Evolutionary conservation across 2,888 invertebrate genomes (phyloP), one percentile per base, ranked within the genome.

Genomic region (Disparrhopalites patrizii): DNA sequence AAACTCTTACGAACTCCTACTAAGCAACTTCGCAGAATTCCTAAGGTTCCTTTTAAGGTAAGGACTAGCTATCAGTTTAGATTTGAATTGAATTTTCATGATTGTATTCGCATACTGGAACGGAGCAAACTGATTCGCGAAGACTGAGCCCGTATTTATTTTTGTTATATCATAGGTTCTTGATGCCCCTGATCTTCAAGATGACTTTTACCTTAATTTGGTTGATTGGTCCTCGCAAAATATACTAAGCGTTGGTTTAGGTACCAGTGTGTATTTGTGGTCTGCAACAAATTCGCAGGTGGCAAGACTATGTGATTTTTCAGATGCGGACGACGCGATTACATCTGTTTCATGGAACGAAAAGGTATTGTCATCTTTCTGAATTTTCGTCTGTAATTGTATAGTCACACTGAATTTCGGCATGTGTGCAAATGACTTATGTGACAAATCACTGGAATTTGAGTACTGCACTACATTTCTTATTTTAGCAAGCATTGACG

Each of bases 161-260:
- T 36, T 10, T 36, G 36, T 36, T 36, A 10, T 36, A 36, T 62
- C 69, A 1, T 64, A 79, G 78, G 87, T 96, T 36, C 82, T 97
- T 57, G 96, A 97, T 79, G 96, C 96, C 3, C 96, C 96, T 3
- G 96, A 97, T 80, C 81, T 96, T 63, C 94, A 98, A 81, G 99
- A 99, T 81, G 99, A 99, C 82, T 99, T 99, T 83, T 97, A 97
- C 79, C 82, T 99, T 74, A 99, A 99, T 81, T 85, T 99, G 70
- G 98, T 99, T 38, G 99, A 99, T 80, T 99, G 99, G 99, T 97
- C 97, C 3, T 93, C 96, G 58, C 95, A 95, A 81, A 99, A 99
- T 81, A 94, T 98, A 38, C 86, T 99, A 67, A 94, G 96, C 78
- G 99, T 99, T 2, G 99, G 99, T 0, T 83, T 99, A 25, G 96